These are phyloP conservation scores for Pseudopipra pipra DNA, from an alignment of 2,113 vertebrate species.

Conservation along the genomic window DNA sequence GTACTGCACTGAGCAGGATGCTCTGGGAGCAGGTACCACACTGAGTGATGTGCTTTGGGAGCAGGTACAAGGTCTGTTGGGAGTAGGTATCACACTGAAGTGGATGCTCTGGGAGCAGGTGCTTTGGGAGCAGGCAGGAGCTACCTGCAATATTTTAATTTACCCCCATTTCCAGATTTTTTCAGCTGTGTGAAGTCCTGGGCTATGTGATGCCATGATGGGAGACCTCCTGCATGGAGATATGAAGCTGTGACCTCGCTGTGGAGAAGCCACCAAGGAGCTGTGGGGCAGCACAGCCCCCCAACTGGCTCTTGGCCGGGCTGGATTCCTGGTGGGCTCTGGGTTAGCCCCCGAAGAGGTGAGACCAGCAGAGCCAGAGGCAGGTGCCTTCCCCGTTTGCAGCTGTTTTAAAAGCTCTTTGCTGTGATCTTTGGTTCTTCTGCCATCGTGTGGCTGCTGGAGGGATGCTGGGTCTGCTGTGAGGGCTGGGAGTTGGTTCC, in stretches of 20 bases:
- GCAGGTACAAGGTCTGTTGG: background rate
- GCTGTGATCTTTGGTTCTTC: background rate
- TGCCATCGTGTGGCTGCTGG: slow-evolving; percentile 34
- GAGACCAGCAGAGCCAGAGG: background rate
- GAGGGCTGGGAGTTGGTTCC: rapidly evolving
- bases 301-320: rapidly evolving
- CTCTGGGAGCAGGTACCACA: background rate
- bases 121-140: background rate
- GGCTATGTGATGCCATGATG: too few species aligned
- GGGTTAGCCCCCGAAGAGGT: rapidly evolving
- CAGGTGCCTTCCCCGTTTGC: background rate
- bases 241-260: background rate
- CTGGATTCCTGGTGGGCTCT: background rate
- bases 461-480: background rate
- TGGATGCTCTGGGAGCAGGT: background rate
- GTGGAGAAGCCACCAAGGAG: background rate
- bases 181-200: background rate
- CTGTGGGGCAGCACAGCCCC: background rate
- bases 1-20: background rate
- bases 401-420: background rate
- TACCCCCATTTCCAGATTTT: background rate
- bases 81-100: background rate
- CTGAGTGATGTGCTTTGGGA: background rate
- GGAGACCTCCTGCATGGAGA: background rate
- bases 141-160: background rate